Evolutionary conservation across 2,797 vertebrate genomes (phyloP), one percentile per base, ranked within the genome.

Genomic region (Octomys mimax): DNA sequence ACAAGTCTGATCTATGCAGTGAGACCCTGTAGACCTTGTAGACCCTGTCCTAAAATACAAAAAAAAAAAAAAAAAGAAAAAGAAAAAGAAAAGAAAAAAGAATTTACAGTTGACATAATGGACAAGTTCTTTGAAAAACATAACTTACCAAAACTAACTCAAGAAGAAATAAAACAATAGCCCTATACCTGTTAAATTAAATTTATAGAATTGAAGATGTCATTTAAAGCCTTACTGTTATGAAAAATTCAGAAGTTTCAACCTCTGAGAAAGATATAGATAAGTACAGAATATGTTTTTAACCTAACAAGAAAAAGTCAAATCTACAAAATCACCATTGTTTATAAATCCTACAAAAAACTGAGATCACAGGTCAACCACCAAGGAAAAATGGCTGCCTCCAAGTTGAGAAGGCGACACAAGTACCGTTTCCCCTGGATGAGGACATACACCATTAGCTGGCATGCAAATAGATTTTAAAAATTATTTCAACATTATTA

Each of bases 141-240:
- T 57, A 18, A 57, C 16, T 57, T 57, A 57, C 19, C 46, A 90
- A 75, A 92, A 80, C 66, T 84, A 64, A 54, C 12, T 52, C 68
- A 89, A 92, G 28, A 70, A 95, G 87, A 42, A 92, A 93, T 57
- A 79, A 70, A 70, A 18, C 52, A 61, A 42, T 88, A 77, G 33
- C 46, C 21, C 39, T 61, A 12, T 92, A 62, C 87, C 7, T 61
- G 6, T 77, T 78, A n/a, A 36, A 83, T 57, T 68, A 26, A 49
- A 87, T 81, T 73, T 80, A 36, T 66, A 36, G 39, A 88, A 28
- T 83, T 78, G 7, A 57, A 88, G 61, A 36, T 92, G 2, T 89
- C 84, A 62, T 79, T 79, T 84, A 54, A 92, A 89, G n/a, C 33
- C 0, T 36, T 54, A 46, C 9, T 36, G 64, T 71, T 71, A 71